Conservation (phyloP, 2,888 invertebrate species). For the Nebria salina region DNA sequence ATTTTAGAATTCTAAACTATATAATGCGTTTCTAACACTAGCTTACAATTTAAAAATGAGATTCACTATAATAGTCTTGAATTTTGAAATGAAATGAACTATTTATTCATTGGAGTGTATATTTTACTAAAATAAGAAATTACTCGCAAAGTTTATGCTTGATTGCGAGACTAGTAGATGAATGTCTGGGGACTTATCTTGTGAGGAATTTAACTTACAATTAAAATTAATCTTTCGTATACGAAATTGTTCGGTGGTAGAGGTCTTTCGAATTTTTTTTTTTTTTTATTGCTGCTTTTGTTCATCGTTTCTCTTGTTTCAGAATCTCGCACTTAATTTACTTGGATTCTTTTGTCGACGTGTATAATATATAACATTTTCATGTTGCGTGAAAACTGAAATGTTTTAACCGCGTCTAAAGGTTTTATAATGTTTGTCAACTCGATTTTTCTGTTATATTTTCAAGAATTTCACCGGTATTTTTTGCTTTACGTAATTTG, state of each 20-base stretch:
- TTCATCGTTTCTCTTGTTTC: conserved; percentile 13
- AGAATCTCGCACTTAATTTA: conserved; percentile 45
- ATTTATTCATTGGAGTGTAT: too few species aligned
- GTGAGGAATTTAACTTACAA: conserved; percentile 56
- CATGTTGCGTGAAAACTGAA: conserved; percentile 40
- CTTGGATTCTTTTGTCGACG: conserved; percentile 43
- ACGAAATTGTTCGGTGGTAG: conserved; percentile 31
- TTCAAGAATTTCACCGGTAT: background rate
- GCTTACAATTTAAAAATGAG: too few species aligned
- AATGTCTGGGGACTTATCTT: conserved; percentile 54
- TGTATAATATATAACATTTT: conserved; percentile 37
- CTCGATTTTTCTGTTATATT: background rate
- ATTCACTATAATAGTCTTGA: too few species aligned
- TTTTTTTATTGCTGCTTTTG: conserved; percentile 15
- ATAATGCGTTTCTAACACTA: too few species aligned
- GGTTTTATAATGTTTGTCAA: conserved; percentile 28
- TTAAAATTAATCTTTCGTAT: conserved; percentile 56
- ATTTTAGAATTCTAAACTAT: background rate
- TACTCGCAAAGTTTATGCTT: background rate
- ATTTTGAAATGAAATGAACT: too few species aligned
- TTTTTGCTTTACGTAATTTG: background rate
- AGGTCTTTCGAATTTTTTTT: conserved; percentile 21
- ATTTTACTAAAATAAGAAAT: background rate
- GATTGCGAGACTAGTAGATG: conserved; percentile 20
- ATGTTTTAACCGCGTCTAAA: conserved; percentile 43